phyloP scores from a whole-genome alignment of 2,113 vertebrate genomes.

The Gnathonemus longibarbis region DNA sequence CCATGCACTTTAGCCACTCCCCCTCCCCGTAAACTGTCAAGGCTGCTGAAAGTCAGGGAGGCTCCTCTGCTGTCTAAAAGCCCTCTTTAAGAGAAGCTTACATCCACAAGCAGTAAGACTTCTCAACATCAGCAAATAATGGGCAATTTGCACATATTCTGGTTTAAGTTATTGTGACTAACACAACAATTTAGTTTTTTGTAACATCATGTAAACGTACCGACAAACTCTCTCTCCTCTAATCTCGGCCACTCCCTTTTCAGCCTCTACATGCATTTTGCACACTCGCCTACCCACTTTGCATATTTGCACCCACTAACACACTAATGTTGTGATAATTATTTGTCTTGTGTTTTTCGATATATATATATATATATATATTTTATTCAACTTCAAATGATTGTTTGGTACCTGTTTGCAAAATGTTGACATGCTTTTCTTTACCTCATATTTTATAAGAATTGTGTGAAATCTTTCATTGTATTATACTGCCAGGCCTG shows the following conservation, averaged over 20 bases:
- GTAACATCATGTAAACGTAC: no score
- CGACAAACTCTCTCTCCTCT: neutral
- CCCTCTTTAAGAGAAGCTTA: neutral
- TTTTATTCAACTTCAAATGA: neutral
- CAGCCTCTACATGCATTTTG: neutral
- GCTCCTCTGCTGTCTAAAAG: neutral
- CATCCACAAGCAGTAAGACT: neutral
- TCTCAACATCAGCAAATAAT: neutral
- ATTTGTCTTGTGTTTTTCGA: neutral
- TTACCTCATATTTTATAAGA: neutral
- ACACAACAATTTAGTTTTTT: no score
- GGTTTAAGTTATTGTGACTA: no score
- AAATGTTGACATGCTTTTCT: neutral
- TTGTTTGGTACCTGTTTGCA: neutral
- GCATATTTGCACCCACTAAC: neutral
- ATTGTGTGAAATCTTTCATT: neutral
- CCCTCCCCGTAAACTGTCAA: neutral
- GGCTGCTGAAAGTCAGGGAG: neutral
- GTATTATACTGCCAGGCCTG: neutral
- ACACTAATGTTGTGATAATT: neutral
- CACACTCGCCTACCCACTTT: neutral
- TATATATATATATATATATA: no score
- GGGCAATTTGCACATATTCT: no score
- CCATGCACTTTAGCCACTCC: neutral
- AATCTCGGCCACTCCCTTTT: neutral